Percentiles rank a stretch among this genome's conserved stretches.
phyloP scores from a whole-genome alignment of 92 coral and sea anemone genomes.

The Diadumene lineata region DNA sequence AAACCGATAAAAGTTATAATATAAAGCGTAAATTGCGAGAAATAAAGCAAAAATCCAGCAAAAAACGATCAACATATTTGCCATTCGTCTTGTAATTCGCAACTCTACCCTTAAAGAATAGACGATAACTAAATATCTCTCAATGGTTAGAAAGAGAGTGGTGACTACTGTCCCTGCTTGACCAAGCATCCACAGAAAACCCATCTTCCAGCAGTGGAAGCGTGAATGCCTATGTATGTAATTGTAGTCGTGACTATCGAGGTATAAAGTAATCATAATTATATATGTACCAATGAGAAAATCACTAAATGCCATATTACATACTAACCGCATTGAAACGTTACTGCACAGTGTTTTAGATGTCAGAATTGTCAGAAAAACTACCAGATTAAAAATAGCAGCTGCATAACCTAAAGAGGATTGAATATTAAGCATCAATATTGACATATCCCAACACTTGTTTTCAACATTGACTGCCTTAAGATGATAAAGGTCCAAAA shows the following conservation, averaged over 20 bases:
- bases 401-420: constrained; percentile 26
- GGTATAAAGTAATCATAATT: constrained; percentile 21
- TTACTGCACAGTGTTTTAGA: constrained; percentile 10
- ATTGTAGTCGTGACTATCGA: not conserved
- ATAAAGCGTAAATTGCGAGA: constrained; percentile 32
- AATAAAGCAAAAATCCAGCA: not conserved
- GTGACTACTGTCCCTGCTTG: constrained; percentile 37
- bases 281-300: constrained; percentile 20
- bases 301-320: constrained; percentile 42
- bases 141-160: constrained; percentile 30
- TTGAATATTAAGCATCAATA: not conserved
- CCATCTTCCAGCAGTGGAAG: constrained; percentile 21
- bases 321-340: constrained; percentile 31
- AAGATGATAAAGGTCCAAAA: not conserved
- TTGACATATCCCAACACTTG: not conserved
- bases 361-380: constrained; percentile 9
- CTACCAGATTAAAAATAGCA: constrained; percentile 15
- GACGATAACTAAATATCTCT: constrained; percentile 36
- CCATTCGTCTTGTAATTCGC: constrained; percentile 9
- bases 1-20: constrained; percentile 15
- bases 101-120: constrained; percentile 20
- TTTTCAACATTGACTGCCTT: not conserved
- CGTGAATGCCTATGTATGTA: constrained; percentile 17
- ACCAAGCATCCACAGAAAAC: constrained; percentile 33
- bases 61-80: not conserved